Base-by-base conservation (phyloP, 2,888 invertebrate species). In the Mellilla xanthometata region DNA sequence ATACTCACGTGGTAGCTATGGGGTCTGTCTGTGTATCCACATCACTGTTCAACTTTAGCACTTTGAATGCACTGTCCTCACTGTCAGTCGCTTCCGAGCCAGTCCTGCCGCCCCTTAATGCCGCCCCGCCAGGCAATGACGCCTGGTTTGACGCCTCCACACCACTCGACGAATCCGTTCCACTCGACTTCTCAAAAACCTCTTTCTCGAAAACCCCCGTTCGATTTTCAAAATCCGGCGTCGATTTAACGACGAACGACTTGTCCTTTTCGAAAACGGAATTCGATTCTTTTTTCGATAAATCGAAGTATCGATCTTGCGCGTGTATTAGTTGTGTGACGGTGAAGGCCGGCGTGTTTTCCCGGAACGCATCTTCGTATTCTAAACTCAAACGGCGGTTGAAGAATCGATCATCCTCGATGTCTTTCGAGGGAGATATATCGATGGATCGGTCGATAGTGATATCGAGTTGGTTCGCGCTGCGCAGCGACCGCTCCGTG, bases 291-390 rank as follows among this genome's bases (percentile, higher is more conserved):
- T 41, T 47, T 19, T 41, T 71, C 6, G 88, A 88, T 5, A 89
- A 43, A 71, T 89, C 83, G 52, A 75, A 89, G 44, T 85, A 89
- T 44, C 89, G 56, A 71, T 89, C 88, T 65, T 89, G 89, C 1
- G 88, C 89, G 49, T 89, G 88, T 0, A 87, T 88, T 58, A 89
- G 40, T 34, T 89, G 87, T 0, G 86, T 89, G 5, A 88, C 85
- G 0, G 84, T 86, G 42, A 89, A 88, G 58, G 86, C 73, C 0
- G 83, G 82, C 2, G 76, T 61, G 2, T 76, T 76, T 12, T 67
- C 60, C 4, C 60, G 58, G 39, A 60, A 62, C 35, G 72, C 60
- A 63, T 84, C 85, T 52, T 76, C 76, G 57, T 71, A 72, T 22
- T 77, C 73, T n/a, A 67, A 41, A 28, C 59, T 63, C 7, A 56